These are phyloP conservation scores for Lasioglossum vierecki DNA, from an alignment of 2,888 invertebrate genomes.

Conservation along the genomic window DNA sequence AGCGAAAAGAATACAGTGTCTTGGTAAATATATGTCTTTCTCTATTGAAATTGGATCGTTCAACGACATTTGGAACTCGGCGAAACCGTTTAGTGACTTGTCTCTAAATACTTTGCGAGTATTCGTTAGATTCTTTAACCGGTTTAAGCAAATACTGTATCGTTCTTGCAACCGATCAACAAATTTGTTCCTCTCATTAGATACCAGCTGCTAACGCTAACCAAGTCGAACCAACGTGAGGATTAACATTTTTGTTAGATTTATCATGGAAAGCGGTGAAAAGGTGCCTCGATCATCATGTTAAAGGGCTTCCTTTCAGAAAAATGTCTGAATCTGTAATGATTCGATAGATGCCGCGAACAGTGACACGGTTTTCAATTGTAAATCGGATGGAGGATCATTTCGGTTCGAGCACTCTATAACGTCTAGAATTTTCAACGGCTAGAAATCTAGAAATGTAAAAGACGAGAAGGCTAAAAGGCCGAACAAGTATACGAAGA, in stretches of 20 bases:
- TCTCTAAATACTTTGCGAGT: conserved; percentile 75
- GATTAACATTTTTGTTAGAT: neutral
- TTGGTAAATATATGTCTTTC: neutral
- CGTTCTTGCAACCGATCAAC: conserved; percentile 27
- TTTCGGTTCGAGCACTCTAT: neutral
- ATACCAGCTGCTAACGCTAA: conserved; percentile 72
- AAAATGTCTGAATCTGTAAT: neutral
- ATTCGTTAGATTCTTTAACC: conserved; percentile 67
- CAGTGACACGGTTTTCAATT: neutral
- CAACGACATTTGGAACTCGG: conserved; percentile 31
- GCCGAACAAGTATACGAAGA: neutral
- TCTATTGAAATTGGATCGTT: neutral
- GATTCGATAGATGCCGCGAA: neutral
- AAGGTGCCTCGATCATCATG: neutral
- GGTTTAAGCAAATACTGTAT: conserved; percentile 70
- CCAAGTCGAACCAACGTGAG: neutral
- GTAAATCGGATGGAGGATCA: neutral
- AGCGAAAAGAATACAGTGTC: neutral
- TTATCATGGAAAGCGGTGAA: neutral
- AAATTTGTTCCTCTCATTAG: conserved; percentile 78
- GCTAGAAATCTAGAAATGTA: neutral
- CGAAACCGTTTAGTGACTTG: conserved; percentile 74
- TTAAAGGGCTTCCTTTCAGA: neutral
- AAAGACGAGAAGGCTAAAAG: neutral
- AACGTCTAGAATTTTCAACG: neutral